These are phyloP conservation scores for Temnopleurus reevesii DNA, from an alignment of 53 echinoderm and acorn worm genomes.

Conservation along the genomic window DNA sequence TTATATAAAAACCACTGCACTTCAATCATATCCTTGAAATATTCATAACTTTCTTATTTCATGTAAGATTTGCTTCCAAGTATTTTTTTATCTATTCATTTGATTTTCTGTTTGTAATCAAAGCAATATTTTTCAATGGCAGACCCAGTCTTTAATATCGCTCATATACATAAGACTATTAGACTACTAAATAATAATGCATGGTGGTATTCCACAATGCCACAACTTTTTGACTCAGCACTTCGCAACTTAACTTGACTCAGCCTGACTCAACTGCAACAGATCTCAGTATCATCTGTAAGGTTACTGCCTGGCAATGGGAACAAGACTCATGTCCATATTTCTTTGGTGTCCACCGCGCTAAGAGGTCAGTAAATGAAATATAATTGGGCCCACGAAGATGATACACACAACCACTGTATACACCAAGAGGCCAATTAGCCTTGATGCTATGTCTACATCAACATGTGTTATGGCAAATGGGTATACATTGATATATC, in stretches of 20 bases:
- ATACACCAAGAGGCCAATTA: neutral
- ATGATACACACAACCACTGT: neutral
- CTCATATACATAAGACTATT: no score
- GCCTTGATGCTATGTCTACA: neutral
- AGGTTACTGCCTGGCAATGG: neutral
- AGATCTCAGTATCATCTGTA: neutral
- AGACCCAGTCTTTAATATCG: no score
- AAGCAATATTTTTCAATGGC: no score
- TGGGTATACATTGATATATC: neutral
- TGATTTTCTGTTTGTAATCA: no score
- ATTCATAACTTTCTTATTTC: no score
- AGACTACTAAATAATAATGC: no score
- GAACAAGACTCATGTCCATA: neutral
- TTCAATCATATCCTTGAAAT: no score
- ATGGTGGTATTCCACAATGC: no score
- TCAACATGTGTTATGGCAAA: neutral
- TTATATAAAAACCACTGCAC: no score
- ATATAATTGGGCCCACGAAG: constrained; percentile 10
- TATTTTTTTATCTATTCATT: no score
- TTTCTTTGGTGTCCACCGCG: constrained; percentile 3
- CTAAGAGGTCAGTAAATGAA: constrained; percentile 34
- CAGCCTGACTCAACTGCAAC: neutral
- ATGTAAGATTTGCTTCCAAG: no score
- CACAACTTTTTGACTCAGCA: no score
- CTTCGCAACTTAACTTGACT: neutral